A percentile compares a stretch with the other conserved stretches of the same genome.
Conservation (phyloP, 1,140 invertebrate genomes). For the Matsumurasca onukii region DNA sequence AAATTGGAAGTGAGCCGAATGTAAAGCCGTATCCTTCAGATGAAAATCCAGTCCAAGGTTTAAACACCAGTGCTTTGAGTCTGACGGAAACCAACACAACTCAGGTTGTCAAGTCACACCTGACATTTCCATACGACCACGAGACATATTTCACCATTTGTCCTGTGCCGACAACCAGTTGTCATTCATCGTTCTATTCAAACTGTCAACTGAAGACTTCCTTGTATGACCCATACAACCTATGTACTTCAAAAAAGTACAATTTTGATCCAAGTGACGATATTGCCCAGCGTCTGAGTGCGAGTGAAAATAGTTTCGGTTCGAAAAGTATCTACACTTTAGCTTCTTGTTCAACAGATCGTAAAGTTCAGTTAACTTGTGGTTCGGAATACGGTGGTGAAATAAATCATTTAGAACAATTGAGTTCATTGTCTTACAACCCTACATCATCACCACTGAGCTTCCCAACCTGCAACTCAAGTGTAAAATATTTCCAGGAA, state of each 20-base stretch:
- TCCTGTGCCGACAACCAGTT: constrained; percentile 17
- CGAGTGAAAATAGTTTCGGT: constrained; percentile 1
- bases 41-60: too few species aligned
- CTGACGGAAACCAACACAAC: constrained; percentile 8
- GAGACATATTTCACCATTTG: constrained; percentile 19
- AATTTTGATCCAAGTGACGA: constrained; percentile 13
- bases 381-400: neutral
- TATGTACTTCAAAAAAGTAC: neutral
- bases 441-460: neutral
- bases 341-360: neutral
- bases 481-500: neutral
- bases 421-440: neutral
- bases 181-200: constrained; percentile 19
- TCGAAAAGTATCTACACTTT: constrained; percentile 22
- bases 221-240: too few species aligned
- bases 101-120: constrained; percentile 16
- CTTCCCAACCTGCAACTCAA: neutral
- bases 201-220: constrained; percentile 7
- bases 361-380: neutral
- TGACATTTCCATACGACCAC: constrained; percentile 16
- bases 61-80: constrained; percentile 5
- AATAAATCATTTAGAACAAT: neutral
- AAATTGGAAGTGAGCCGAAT: too few species aligned
- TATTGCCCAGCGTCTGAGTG: constrained; percentile 11
- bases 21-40: too few species aligned